Conservation (phyloP, 1,140 invertebrate species). For the Diabrotica virgifera region DNA sequence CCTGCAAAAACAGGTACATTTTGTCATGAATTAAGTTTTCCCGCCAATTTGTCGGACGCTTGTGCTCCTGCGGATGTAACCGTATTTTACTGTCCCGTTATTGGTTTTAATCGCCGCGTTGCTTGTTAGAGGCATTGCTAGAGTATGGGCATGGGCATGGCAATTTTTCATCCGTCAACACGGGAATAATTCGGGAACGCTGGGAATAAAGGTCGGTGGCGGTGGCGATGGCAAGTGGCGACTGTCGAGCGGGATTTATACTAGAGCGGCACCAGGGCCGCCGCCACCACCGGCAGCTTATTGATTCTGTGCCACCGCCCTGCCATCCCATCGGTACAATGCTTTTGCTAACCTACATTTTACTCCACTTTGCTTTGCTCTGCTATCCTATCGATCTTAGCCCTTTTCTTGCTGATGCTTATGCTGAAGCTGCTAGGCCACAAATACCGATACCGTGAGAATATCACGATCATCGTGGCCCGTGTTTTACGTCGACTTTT, state of each 20-base stretch:
- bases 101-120: neutral
- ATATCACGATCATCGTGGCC: too few species aligned
- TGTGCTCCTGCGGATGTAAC: neutral
- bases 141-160: neutral
- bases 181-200: neutral
- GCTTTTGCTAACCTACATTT: slow-evolving; percentile 20
- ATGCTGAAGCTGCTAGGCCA: too few species aligned
- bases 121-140: neutral
- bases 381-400: slow-evolving; percentile 11
- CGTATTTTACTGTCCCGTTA: neutral
- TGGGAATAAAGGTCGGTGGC: neutral
- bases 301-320: slow-evolving; percentile 17
- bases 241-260: neutral
- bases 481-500: too few species aligned
- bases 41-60: neutral
- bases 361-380: neutral
- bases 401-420: neutral
- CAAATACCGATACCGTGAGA: too few species aligned
- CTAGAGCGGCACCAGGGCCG: neutral
- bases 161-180: too few species aligned
- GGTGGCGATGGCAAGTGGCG: too few species aligned
- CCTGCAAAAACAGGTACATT: slow-evolving; percentile 19
- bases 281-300: slow-evolving; percentile 1
- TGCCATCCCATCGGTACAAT: slow-evolving; percentile 11
- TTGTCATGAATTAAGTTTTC: slow-evolving; percentile 1